Conservation (phyloP, 2,888 invertebrate species). For the Cantharis nigra region DNA sequence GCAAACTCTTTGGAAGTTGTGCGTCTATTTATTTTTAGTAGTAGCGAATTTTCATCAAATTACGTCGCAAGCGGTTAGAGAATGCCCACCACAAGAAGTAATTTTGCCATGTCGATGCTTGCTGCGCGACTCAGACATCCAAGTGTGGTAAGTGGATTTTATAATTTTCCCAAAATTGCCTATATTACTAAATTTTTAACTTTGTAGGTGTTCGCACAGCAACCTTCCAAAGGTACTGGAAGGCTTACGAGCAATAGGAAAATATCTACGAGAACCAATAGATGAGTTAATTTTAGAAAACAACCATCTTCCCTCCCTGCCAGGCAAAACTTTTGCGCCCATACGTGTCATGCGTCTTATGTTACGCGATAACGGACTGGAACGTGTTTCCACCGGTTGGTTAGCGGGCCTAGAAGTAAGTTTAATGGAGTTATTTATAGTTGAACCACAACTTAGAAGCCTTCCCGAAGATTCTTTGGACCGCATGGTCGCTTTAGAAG, state of each 20-base stretch:
- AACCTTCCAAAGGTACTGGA: conserved; percentile 77
- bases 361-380: conserved; percentile 81
- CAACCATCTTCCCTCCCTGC: conserved; percentile 83
- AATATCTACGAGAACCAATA: conserved; percentile 70
- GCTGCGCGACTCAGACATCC: conserved; percentile 75
- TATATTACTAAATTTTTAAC: background rate
- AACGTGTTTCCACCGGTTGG: conserved; percentile 82
- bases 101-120: conserved; percentile 85
- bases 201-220: conserved; percentile 87
- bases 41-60: conserved; percentile 13
- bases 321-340: conserved; percentile 78
- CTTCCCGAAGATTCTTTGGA: conserved; percentile 79
- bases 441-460: conserved; percentile 79
- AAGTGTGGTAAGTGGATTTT: conserved; percentile 72
- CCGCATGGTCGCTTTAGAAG: conserved; percentile 76
- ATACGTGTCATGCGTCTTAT: conserved; percentile 78
- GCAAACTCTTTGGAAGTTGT: conserved; percentile 23
- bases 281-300: conserved; percentile 88
- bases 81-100: conserved; percentile 75
- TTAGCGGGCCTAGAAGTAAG: conserved; percentile 76
- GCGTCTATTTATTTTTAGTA: conserved; percentile 22
- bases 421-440: conserved; percentile 81
- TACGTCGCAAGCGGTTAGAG: background rate
- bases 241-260: conserved; percentile 72
- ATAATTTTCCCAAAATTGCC: background rate